A percentile compares a stretch with the other conserved stretches of the same genome.
Evolutionary conservation across 1,140 invertebrate genomes (phyloP).

Genomic region (Tigriopus japonicus): DNA sequence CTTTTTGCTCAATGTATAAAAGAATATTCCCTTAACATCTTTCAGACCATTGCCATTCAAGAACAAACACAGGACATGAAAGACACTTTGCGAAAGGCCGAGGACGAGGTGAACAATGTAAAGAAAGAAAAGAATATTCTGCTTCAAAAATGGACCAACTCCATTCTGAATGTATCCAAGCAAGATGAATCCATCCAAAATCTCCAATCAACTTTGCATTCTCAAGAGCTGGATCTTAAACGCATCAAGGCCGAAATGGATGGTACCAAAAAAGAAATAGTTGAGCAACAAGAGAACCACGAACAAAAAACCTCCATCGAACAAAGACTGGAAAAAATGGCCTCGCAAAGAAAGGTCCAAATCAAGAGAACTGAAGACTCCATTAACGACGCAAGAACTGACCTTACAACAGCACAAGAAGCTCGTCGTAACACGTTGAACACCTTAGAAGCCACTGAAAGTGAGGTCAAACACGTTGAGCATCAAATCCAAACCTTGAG

Average conservation of each 20-base stretch:
- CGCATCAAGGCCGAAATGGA: background rate
- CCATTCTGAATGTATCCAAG: conserved; percentile 3
- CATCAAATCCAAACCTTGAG: background rate
- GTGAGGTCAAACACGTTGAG: background rate
- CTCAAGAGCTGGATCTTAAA: background rate
- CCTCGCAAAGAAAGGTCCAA: background rate
- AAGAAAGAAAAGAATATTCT: background rate
- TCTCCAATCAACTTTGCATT: background rate
- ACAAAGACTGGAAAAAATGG: background rate
- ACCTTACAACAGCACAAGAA: background rate
- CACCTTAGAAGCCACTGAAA: background rate
- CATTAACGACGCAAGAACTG: background rate
- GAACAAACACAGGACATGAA: background rate
- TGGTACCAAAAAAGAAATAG: conserved; percentile 7
- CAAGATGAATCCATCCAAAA: background rate
- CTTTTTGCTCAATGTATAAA: no score
- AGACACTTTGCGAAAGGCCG: background rate
- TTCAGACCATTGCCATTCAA: background rate
- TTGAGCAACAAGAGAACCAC: background rate
- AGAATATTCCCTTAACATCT: no score
- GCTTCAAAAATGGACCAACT: conserved; percentile 2
- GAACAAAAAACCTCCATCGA: background rate
- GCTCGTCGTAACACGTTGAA: background rate
- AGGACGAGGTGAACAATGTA: background rate
- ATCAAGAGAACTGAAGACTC: background rate